Base-by-base conservation (phyloP, 2,113 vertebrate species). In the Rousettus leschenaultii region DNA sequence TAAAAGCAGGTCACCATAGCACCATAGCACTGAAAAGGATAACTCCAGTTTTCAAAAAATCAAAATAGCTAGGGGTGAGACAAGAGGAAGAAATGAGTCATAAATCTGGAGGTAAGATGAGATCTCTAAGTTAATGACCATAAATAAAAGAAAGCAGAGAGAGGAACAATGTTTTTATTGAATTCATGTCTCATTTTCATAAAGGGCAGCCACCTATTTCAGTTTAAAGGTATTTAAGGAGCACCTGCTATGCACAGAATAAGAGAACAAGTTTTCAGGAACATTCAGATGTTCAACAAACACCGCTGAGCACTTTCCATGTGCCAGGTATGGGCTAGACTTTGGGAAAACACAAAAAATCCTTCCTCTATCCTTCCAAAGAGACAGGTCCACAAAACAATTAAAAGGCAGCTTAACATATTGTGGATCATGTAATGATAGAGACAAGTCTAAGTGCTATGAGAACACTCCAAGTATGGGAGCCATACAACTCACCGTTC, bases 41-140 rank as follows among this genome's bases (percentile, higher is more conserved):
- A 95, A 51, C 33, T 80, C 45, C 38, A 92, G n/a, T 95, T 97
- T 91, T 89, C 82, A 97, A 96, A 97, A 43, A 95, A 71, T 83
- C 89, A 45, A 95, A 96, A 86, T 63, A 84, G 12, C 51, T 89
- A 51, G 21, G 66, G 8, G 30, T 94, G 73, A 95, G n/a, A 88
- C 73, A 86, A 91, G 38, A 86, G 82, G 84, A 94, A 75, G 91
- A 85, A 91, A 80, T 71, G 84, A 97, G 35, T 85, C 94, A 86
- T 18, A 68, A 92, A 95, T 86, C 73, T 92, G 70, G 6, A 73
- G 55, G 43, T 71, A 86, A 97, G 96, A 38, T n/a, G 87, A 75
- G 92, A 33, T 63, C 13, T 89, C 93, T 75, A 71, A 93, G 55
- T 18, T 65, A 59, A 10, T 90, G 35, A 96, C 63, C 28, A 85